Conservation (phyloP, 1,140 invertebrate genomes). For the Zaprionus camerounensis region DNA sequence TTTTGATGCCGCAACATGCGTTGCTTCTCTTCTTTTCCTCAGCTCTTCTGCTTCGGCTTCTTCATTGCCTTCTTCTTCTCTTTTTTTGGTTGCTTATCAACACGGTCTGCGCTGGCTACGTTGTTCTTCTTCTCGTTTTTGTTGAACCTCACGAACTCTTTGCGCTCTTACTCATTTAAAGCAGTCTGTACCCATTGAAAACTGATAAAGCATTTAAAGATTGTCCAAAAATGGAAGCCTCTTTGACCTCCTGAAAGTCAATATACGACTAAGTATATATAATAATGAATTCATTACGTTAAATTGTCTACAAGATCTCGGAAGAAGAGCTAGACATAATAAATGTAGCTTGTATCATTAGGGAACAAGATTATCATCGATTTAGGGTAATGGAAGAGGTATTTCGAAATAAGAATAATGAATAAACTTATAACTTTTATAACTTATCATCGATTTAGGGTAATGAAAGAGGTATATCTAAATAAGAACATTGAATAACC, state of each 20-base stretch:
- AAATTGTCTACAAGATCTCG: background rate
- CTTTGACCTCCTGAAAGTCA: conserved; percentile 1
- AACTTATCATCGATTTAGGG: too few species aligned
- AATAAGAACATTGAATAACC: too few species aligned
- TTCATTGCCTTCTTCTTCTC: conserved; percentile 9
- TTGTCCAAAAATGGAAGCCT: background rate
- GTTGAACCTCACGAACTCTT: background rate
- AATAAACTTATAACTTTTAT: too few species aligned
- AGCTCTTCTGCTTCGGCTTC: conserved; percentile 12
- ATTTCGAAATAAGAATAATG: too few species aligned
- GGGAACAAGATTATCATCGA: background rate
- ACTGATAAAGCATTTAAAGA: background rate
- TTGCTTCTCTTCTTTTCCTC: conserved; percentile 17
- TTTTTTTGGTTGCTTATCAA: conserved; percentile 51
- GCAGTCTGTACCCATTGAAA: background rate
- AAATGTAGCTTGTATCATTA: background rate
- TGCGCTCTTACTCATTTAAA: background rate
- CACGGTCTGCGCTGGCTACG: conserved; percentile 4
- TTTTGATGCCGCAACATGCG: conserved; percentile 61
- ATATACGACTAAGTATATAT: background rate
- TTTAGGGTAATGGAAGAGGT: background rate
- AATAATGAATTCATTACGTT: background rate
- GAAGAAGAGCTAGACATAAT: background rate
- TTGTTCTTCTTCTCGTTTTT: background rate
- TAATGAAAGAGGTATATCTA: too few species aligned